These are phyloP conservation scores for Menura novaehollandiae DNA, from an alignment of 2,113 vertebrate species.

Conservation along the genomic window DNA sequence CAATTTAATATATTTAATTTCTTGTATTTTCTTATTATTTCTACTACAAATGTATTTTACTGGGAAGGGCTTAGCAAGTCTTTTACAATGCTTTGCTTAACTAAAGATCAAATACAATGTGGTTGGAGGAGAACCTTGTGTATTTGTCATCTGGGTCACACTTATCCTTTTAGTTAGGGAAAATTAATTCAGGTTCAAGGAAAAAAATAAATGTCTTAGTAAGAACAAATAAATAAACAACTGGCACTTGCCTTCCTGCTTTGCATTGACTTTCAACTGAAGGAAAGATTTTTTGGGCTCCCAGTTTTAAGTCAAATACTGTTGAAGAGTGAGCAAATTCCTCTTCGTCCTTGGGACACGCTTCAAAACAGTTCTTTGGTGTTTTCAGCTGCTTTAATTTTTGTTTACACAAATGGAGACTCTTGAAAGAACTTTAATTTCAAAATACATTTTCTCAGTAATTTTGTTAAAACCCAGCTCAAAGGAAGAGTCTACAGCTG, in stretches of 20 bases:
- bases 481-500: not conserved
- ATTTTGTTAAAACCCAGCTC: not conserved
- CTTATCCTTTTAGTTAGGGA: not conserved
- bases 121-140: not conserved
- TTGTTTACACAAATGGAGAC: not conserved
- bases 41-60: not conserved
- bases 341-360: not conserved
- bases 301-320: not conserved
- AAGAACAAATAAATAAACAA: not conserved
- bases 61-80: not conserved
- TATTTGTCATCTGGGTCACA: not conserved
- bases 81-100: not conserved
- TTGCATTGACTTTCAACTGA: not conserved
- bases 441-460: not conserved
- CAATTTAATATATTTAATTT: not conserved
- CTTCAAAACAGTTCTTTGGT: not conserved
- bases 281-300: not conserved
- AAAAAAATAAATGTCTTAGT: not conserved
- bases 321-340: not conserved
- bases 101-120: not conserved
- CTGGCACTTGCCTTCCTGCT: not conserved
- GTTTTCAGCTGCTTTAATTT: not conserved
- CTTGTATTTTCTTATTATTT: not conserved
- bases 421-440: not conserved
- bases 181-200: not conserved